Evolutionary conservation across 2,888 invertebrate species (phyloP).

Genomic region (Coecobrya sp.): DNA sequence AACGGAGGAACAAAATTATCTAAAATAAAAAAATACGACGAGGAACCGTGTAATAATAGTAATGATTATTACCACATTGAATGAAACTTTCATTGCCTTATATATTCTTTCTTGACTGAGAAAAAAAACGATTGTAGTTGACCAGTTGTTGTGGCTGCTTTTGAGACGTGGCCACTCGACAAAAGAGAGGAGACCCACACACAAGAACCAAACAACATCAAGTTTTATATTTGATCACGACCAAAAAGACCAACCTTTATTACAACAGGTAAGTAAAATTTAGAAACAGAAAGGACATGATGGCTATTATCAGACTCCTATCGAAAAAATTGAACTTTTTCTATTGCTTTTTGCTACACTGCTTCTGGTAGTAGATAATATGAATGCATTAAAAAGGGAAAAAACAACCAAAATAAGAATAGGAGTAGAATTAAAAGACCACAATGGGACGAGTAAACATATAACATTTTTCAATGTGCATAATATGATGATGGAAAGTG

Average conservation of each 20-base stretch:
- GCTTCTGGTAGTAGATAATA: conserved; percentile 42
- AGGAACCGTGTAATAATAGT: conserved; percentile 77
- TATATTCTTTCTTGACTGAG: conserved; percentile 43
- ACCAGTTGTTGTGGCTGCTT: conserved; percentile 69
- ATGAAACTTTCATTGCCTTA: conserved; percentile 70
- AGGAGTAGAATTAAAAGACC: conserved; percentile 65
- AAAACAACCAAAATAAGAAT: conserved; percentile 61
- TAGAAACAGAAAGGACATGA: conserved; percentile 64
- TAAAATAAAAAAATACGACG: conserved; percentile 53
- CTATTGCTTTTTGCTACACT: conserved; percentile 17
- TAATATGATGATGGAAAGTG: conserved; percentile 48
- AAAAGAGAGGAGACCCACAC: conserved; percentile 29
- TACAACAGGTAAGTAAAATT: conserved; percentile 64
- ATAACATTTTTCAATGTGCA: background rate
- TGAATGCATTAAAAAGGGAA: conserved; percentile 49
- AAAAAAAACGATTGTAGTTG: conserved; percentile 63
- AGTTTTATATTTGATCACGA: conserved; percentile 50
- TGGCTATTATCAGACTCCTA: conserved; percentile 75
- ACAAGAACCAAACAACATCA: conserved; percentile 41
- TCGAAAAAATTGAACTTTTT: conserved; percentile 71
- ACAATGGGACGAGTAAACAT: conserved; percentile 34
- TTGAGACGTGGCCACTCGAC: conserved; percentile 46
- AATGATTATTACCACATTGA: conserved; percentile 76
- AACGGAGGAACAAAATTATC: conserved; percentile 47
- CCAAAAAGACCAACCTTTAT: conserved; percentile 29